Conservation (phyloP, 37 sponge, comb jelly and placozoan genomes). For the Hormiphora californensis region DNA sequence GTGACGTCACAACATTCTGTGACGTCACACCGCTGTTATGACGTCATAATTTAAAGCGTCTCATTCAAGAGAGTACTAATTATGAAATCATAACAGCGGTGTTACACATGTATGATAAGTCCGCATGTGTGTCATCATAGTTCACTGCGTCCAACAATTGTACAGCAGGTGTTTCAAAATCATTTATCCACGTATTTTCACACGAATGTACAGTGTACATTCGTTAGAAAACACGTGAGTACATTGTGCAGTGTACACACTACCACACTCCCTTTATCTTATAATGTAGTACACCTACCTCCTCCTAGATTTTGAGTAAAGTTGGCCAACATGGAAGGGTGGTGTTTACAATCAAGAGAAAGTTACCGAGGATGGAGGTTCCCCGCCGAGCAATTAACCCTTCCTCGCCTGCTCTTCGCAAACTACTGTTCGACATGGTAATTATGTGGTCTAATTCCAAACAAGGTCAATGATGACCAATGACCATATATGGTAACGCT, state of each 20-base stretch:
- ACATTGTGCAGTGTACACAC: too few relatives aligned
- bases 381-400: neutral
- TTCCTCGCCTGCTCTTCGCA: neutral
- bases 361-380: neutral
- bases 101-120: too few relatives aligned
- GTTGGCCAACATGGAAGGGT: conserved; percentile 13
- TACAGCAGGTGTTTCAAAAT: neutral
- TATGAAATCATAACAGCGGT: too few relatives aligned
- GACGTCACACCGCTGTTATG: too few relatives aligned
- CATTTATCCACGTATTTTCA: neutral
- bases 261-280: too few relatives aligned
- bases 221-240: too few relatives aligned
- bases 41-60: too few relatives aligned
- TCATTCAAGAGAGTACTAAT: too few relatives aligned
- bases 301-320: neutral
- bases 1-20: too few relatives aligned
- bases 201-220: too few relatives aligned
- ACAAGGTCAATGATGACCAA: neutral
- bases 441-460: neutral
- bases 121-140: too few relatives aligned
- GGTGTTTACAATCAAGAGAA: conserved; percentile 22
- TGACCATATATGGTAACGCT: neutral
- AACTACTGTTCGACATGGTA: conserved; percentile 11
- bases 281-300: neutral
- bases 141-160: neutral